These are phyloP conservation scores for Hycleus phaleratus DNA, from an alignment of 1,140 invertebrate genomes.

Conservation along the genomic window DNA sequence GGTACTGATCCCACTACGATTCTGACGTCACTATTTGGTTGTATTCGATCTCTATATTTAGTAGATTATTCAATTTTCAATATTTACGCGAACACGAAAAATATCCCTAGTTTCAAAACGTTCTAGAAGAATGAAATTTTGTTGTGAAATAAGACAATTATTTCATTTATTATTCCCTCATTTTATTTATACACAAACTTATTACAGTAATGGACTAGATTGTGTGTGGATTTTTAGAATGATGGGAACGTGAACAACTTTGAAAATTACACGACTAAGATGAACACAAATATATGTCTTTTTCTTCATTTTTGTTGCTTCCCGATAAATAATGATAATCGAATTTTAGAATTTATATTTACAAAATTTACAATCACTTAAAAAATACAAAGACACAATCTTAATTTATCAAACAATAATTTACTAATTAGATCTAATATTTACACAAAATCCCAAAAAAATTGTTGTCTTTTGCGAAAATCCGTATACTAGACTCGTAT, in stretches of 20 bases:
- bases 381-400: conserved; percentile 13
- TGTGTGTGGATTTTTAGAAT: conserved; percentile 4
- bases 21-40: too few relatives aligned
- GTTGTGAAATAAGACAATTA: conserved; percentile 1
- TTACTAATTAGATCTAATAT: not conserved
- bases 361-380: conserved; percentile 13
- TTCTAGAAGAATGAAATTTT: conserved; percentile 6
- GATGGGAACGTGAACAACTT: conserved; percentile 11
- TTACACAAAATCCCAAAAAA: conserved; percentile 1
- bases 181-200: conserved; percentile 11
- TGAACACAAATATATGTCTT: conserved; percentile 9
- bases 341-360: not conserved
- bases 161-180: conserved; percentile 16
- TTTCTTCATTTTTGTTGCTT: too few relatives aligned
- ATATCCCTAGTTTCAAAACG: not conserved
- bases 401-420: not conserved
- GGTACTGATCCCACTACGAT: conserved; percentile 11
- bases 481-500: conserved; percentile 29
- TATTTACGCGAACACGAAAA: not conserved
- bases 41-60: conserved; percentile 26
- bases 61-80: conserved; percentile 33
- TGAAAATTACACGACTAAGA: conserved; percentile 14
- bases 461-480: conserved; percentile 2
- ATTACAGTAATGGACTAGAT: conserved; percentile 14
- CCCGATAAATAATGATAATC: too few relatives aligned